Base-by-base conservation (phyloP, 2,797 vertebrate species). In the Hyperoplus immaculatus region DNA sequence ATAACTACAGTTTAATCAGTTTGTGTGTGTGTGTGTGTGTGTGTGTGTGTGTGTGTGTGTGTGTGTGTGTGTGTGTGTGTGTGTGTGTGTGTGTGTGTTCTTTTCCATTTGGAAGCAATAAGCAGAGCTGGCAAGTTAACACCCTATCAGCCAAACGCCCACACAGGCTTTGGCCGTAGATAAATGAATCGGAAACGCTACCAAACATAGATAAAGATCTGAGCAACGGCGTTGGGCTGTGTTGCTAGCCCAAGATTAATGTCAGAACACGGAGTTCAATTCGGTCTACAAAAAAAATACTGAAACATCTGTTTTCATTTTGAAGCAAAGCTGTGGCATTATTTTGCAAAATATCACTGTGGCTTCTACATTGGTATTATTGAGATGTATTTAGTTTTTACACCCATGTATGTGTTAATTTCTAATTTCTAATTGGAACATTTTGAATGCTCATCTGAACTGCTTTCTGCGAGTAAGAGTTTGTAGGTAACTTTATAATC, bases 121-220 rank as follows among this genome's bases (percentile, higher is more conserved):
- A 81, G 50, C 47, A 14, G 62, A 77, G 77, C 64, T 82, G 72
- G 72, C 72, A 55, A 72, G 75, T 83, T 88, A 85, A 77, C 72
- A 72, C 85, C 86, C 80, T 84, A 80, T 87, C 86, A 87, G 85
- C 79, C 73, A 9, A 77, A 87, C 77, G 15, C 90, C 87, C 77
- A 88, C 89, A 75, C 85, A 83, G 74, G 66, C 80, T 85, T 75
- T 18, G 79, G 71, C 75, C 39, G 12, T 63, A 73, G 85, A 88
- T 73, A 85, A 84, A 82, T 81, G 55, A 77, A 80, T 81, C 61
- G 56, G 81, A 89, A 92, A 84, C 58, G 47, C 69, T 67, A 78
- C 64, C 71, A 46, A 77, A 74, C 71, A 60, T 55, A 73, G 86
- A 89, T 90, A 82, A 61, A 76, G 66, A 81, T 82, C 61, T 14